Conservation (phyloP, 1,140 invertebrate genomes). For the Saxidomus purpurata region DNA sequence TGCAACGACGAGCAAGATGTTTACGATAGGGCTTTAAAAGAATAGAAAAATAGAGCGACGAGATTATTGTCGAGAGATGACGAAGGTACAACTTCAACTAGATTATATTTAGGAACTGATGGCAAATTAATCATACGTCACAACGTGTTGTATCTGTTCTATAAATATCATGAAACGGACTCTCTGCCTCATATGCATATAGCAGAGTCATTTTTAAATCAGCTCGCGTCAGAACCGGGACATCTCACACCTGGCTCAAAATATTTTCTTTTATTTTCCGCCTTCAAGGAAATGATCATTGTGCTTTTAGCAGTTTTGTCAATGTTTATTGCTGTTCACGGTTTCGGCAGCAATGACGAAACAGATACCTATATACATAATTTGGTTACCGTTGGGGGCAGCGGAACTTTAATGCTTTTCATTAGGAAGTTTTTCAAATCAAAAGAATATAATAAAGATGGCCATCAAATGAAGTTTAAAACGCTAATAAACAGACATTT, state of each 20-base stretch:
- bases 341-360: neutral
- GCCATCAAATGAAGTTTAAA: neutral
- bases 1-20: neutral
- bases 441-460: neutral
- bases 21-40: neutral
- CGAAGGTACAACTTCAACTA: neutral
- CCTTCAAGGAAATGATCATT: neutral
- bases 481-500: neutral
- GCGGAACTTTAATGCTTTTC: neutral
- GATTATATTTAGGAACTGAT: neutral
- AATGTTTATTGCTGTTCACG: neutral
- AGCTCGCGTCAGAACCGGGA: neutral
- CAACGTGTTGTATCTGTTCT: neutral
- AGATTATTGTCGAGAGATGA: neutral
- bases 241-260: neutral
- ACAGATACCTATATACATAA: neutral
- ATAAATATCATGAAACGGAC: neutral
- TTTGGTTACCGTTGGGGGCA: neutral
- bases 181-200: neutral
- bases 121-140: neutral
- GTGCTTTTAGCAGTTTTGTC: neutral
- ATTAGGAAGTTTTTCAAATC: neutral
- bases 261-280: too few species aligned
- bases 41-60: neutral
- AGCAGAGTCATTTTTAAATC: neutral